Base-by-base conservation (phyloP, 2,888 invertebrate species). In the Zygothrica quintamaculata region DNA sequence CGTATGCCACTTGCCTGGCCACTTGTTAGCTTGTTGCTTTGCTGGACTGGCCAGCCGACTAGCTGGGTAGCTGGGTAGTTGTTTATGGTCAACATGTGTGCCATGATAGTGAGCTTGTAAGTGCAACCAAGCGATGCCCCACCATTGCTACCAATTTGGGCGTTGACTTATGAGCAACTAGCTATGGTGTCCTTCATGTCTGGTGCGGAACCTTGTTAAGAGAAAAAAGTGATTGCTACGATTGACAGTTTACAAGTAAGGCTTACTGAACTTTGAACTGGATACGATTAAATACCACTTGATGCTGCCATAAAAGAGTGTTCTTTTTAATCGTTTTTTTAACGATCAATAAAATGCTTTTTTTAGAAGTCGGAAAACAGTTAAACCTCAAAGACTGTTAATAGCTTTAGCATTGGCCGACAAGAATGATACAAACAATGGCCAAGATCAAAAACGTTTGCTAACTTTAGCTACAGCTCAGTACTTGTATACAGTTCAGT, bases 31-130 rank as follows among this genome's bases (percentile, higher is more conserved):
- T 22, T 22, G 18, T 22, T 22, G 18, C 3, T 22, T 5, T 22
- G 5, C 18, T 15, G 11, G n/a, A 36, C 6, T 39, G n/a, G n/a
- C n/a, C n/a, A n/a, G n/a, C n/a, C n/a, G n/a, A n/a, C n/a, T n/a
- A n/a, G 18, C 43, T 44, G 31, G 25, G 8, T 34, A 31, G 11
- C 37, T 55, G 34, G 48, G 29, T 43, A 40, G 40, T 40, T 61
- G 34, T 33, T 51, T 72, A 25, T 56, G 56, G 59, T 29, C 50
- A 39, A 31, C 47, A 11, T 13, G 26, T 51, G 77, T 77, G 77
- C 86, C 87, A 81, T 87, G 87, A 85, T 87, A 85, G 86, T 87
- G 87, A 87, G 87, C 86, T 87, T 87, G 87, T 79, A 65, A 64
- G 37, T 53, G 66, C 69, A 82, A 60, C 75, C 74, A 64, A 78